Percentiles rank a stretch among this genome's conserved stretches.
These are phyloP conservation scores for Melieria crassipennis DNA, from an alignment of 2,888 invertebrate species.

Conservation along the genomic window DNA sequence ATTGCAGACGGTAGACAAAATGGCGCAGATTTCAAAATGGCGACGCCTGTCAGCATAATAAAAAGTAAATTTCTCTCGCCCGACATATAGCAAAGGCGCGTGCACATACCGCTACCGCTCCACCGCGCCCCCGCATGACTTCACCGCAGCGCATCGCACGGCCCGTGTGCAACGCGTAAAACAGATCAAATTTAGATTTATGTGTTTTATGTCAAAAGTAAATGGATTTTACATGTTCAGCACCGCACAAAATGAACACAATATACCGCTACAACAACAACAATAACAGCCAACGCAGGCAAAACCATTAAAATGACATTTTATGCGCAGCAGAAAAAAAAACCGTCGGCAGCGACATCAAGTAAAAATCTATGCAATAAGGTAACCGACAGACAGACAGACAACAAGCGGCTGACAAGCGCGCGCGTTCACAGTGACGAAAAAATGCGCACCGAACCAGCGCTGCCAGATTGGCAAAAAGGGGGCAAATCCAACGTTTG, in stretches of 20 bases:
- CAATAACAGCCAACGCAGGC: constrained; percentile 10
- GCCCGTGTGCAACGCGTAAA: constrained; percentile 35
- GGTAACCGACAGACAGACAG: not conserved
- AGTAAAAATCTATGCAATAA: constrained; percentile 20
- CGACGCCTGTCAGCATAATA: no score
- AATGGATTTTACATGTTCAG: constrained; percentile 48
- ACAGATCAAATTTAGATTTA: constrained; percentile 48
- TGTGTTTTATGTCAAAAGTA: constrained; percentile 48
- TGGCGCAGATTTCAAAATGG: not conserved
- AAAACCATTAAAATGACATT: constrained; percentile 26
- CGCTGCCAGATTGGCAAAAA: not conserved
- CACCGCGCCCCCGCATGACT: no score
- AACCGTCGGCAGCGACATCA: not conserved
- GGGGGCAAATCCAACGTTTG: not conserved
- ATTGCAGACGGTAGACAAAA: not conserved
- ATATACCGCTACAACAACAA: constrained; percentile 14
- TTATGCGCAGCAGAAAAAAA: constrained; percentile 1
- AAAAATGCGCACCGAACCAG: not conserved
- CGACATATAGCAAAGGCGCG: not conserved
- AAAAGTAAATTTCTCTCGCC: not conserved
- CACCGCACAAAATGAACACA: constrained; percentile 36
- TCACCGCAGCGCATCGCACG: no score
- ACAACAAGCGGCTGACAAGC: constrained; percentile 6
- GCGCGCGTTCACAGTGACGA: not conserved
- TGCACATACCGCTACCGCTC: not conserved